Base-by-base conservation (phyloP, 2,888 invertebrate genomes). In the Ceramica pisi region DNA sequence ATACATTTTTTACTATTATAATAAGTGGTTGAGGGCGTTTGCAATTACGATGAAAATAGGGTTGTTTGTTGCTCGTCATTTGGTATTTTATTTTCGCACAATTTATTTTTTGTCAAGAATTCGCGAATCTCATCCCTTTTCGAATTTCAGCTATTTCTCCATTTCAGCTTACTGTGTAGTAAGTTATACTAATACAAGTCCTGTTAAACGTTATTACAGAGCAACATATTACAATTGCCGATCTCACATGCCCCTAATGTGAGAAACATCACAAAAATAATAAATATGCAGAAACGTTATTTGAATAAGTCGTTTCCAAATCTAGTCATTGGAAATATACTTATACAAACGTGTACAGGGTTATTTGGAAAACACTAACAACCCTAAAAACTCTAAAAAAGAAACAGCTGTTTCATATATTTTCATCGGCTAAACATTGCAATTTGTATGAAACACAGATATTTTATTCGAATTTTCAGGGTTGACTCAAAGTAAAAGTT, bases 241-340 rank as follows among this genome's bases (percentile, higher is more conserved):
- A 26, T 50, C 31, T 53, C 53, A 60, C 60, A 4, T 31, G 46
- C 48, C n/a, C n/a, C n/a, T n/a, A n/a, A 35, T 31, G 41, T 26
- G 21, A 63, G 21, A 44, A 56, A 63, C 78, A 78, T 72, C 64
- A 71, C 67, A 57, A 67, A 65, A 21, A 38, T 44, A 44, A 46
- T 23, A 31, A 57, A 48, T 4, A 44, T 14, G 16, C 10, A 31
- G 10, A 50, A 55, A 61, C 3, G n/a, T 63, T 9, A 50, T 46
- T 46, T 46, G 46, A 46, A 19, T 19, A 19, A 19, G 19, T 16
- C 16, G n/a, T 61, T 6, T 35, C 12, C 26, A 61, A 66, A 51
- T 56, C 31, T 48, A 64, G 38, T n/a, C 48, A 65, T 61, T 41
- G 35, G 35, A 66, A 46, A 55, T 8, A n/a, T 48, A 21, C 10